Evolutionary conservation across 2,888 invertebrate genomes (phyloP).

Genomic region (Epinotia ramella): DNA sequence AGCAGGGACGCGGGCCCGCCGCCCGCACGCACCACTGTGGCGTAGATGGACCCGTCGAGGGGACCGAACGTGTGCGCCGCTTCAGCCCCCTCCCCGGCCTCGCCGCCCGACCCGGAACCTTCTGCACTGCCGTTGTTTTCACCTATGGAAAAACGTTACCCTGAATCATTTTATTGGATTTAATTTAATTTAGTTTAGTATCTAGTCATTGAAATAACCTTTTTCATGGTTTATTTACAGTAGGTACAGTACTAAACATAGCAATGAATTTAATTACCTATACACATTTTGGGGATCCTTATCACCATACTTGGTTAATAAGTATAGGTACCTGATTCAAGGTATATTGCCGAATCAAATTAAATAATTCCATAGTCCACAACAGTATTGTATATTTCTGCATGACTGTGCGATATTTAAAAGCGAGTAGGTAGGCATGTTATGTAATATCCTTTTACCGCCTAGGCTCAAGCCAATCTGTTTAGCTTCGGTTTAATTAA

Average conservation of each 20-base stretch:
- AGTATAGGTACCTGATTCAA: neutral
- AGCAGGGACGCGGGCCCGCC: conserved; percentile 88
- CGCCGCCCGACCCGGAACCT: conserved; percentile 78
- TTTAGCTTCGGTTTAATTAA: conserved; percentile 68
- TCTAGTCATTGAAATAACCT: neutral
- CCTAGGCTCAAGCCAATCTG: conserved; percentile 51
- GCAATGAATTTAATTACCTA: too few species aligned
- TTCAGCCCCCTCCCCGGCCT: conserved; percentile 77
- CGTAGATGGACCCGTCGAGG: conserved; percentile 96
- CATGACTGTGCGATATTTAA: neutral
- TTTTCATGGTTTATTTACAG: neutral
- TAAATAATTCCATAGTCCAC: neutral
- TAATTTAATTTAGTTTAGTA: neutral
- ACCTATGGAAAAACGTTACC: conserved; percentile 70
- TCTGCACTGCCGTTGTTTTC: conserved; percentile 84
- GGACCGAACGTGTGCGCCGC: conserved; percentile 92
- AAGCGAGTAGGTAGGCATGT: conserved; percentile 10
- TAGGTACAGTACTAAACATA: neutral
- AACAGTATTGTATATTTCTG: neutral
- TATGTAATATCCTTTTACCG: conserved; percentile 15
- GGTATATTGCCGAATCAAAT: neutral
- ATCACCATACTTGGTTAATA: neutral
- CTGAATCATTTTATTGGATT: neutral
- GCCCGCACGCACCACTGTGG: conserved; percentile 86
- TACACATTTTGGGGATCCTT: too few species aligned